phyloP scores from a whole-genome alignment of 2,797 vertebrate species.

The Petrocephalus schoutedeni region DNA sequence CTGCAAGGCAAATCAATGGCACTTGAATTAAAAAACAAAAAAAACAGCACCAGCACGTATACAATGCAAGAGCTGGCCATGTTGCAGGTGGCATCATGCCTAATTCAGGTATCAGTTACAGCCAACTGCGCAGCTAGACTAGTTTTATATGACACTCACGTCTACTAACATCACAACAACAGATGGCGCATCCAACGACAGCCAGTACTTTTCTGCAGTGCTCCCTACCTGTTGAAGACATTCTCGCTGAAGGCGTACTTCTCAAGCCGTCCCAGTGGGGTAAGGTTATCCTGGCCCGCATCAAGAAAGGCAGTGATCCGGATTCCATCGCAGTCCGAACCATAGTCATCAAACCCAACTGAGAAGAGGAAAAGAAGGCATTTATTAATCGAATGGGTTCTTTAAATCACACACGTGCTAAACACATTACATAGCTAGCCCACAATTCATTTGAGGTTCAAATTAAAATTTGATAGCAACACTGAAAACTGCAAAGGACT shows the following conservation, averaged over 20 bases:
- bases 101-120: neutral
- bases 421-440: neutral
- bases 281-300: slow-evolving; percentile 78
- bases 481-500: neutral
- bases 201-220: neutral
- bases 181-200: neutral
- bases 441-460: neutral
- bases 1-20: neutral
- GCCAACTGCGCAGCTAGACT: neutral
- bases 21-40: neutral
- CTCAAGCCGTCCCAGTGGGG: slow-evolving; percentile 75
- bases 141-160: neutral
- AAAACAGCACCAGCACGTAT: neutral
- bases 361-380: slow-evolving; percentile 28
- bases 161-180: neutral
- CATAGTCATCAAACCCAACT: slow-evolving; percentile 90
- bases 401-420: neutral
- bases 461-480: neutral
- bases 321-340: slow-evolving; percentile 78
- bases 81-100: neutral
- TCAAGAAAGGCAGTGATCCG: slow-evolving; percentile 83
- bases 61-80: neutral
- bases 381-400: neutral
- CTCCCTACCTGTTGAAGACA: slow-evolving; percentile 79
- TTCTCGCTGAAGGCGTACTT: slow-evolving; percentile 88